Evolutionary conservation across 2,113 vertebrate genomes (phyloP), one percentile per base, ranked within the genome.

Genomic region (Pteropus alecto): DNA sequence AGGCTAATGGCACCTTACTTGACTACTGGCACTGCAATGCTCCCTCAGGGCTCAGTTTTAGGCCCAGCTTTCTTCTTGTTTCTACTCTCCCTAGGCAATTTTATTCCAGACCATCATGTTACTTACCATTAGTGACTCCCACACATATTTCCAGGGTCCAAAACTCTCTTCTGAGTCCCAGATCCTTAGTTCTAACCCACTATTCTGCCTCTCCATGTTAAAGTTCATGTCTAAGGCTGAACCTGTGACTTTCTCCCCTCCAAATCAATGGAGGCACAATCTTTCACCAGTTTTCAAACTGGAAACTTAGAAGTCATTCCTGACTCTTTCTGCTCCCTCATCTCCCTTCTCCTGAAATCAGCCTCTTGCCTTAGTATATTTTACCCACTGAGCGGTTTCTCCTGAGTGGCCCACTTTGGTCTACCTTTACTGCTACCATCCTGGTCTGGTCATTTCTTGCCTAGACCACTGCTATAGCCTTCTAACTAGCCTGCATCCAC

Each of bases 261-360:
- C 35, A 19, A 51, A 35, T 51, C 46, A 6, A 6, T 0, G 6
- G 2, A 38, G 65, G 24, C 35, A 61, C 26, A 63, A 9, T 26
- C 33, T 56, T 65, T 18, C 13, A 58, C 18, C 35, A 7, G 28
- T 51, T 78, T 56, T 30, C 74, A 89, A 41, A 38, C 8, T 1
- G 30, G 73, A 38, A 41, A 46, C 38, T 15, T 22, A 19, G 61
- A 46, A 24, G 21, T 46, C 38, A 13, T 33, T 26, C 22, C n/a
- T 30, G 48, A n/a, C 41, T 8, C 60, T 24, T 46, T 4, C 8
- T 26, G 33, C n/a, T 35, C 22, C 35, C n/a, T 21, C 22, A 0
- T 8, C 18, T 21, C 15, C 41, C 15, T 7, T 6, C 4, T 8
- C 1, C 3, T 6, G 24, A 6, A 19, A 0, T 35, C 61, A 33